Evolutionary conservation across 2,888 invertebrate species (phyloP).

Genomic region (Octonoba sinensis): DNA sequence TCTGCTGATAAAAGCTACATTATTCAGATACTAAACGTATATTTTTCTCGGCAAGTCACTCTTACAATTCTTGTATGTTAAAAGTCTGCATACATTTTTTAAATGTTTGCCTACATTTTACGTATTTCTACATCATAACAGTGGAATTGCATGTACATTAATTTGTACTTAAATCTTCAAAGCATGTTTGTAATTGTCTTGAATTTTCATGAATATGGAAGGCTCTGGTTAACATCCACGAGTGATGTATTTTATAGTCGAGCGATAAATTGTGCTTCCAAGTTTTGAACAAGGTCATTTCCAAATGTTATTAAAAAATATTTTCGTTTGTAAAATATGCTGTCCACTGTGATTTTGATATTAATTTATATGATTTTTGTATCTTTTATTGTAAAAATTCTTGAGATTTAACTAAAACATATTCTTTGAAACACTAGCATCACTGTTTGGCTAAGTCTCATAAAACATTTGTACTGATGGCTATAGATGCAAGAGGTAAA

Average conservation of each 20-base stretch:
- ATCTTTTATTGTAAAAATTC: too few species aligned
- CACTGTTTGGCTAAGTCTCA: too few species aligned
- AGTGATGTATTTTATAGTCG: conserved; percentile 18
- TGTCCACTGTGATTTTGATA: too few species aligned
- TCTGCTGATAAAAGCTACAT: not conserved
- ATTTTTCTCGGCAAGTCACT: conserved; percentile 18
- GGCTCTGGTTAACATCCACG: conserved; percentile 31
- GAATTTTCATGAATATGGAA: conserved; percentile 12
- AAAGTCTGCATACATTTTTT: conserved; percentile 2
- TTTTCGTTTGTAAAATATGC: too few species aligned
- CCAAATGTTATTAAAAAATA: too few species aligned
- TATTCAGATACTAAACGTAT: not conserved
- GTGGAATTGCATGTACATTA: conserved; percentile 1
- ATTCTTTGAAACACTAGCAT: too few species aligned
- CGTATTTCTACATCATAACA: not conserved
- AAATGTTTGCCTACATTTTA: not conserved
- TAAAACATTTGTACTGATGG: too few species aligned
- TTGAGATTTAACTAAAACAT: too few species aligned
- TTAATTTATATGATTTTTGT: too few species aligned
- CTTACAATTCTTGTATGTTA: not conserved
- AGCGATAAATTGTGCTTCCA: conserved; percentile 51
- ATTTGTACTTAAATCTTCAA: conserved; percentile 36
- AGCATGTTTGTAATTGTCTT: conserved; percentile 25
- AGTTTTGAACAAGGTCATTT: conserved; percentile 20
- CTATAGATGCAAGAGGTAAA: too few species aligned